Evolutionary conservation across 2,888 invertebrate species (phyloP).

Genomic region (Volucella zonaria): DNA sequence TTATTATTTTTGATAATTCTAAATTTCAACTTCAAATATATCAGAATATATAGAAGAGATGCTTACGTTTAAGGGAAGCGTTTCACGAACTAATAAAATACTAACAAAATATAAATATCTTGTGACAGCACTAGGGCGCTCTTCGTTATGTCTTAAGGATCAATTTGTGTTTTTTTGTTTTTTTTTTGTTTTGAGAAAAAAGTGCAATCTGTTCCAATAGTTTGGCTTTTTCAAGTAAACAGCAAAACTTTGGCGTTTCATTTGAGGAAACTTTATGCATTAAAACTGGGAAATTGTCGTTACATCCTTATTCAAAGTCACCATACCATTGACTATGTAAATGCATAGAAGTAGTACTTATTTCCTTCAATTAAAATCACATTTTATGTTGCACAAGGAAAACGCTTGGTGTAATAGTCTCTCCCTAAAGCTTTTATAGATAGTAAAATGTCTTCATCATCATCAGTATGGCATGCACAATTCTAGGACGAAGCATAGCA

Average conservation of each 20-base stretch:
- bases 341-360: slow-evolving; percentile 71
- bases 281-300: slow-evolving; percentile 68
- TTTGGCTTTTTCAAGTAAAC: slow-evolving; percentile 48
- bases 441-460: slow-evolving; percentile 70
- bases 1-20: too few relatives aligned
- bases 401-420: slow-evolving; percentile 66
- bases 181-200: slow-evolving; percentile 28
- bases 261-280: slow-evolving; percentile 68
- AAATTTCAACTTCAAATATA: too few relatives aligned
- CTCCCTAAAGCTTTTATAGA: slow-evolving; percentile 59
- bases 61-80: too few relatives aligned
- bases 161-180: too few relatives aligned
- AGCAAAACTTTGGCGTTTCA: slow-evolving; percentile 52
- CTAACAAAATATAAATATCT: too few relatives aligned
- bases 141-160: neutral
- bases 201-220: slow-evolving; percentile 47
- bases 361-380: slow-evolving; percentile 74
- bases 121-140: too few relatives aligned
- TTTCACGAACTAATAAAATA: too few relatives aligned
- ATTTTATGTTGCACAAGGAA: slow-evolving; percentile 73
- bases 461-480: slow-evolving; percentile 67
- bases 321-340: slow-evolving; percentile 70
- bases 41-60: too few relatives aligned
- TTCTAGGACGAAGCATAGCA: slow-evolving; percentile 63
- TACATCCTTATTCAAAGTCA: slow-evolving; percentile 60